Evolutionary conservation across 2,113 vertebrate species (phyloP).

Genomic region (Mugil cephalus): DNA sequence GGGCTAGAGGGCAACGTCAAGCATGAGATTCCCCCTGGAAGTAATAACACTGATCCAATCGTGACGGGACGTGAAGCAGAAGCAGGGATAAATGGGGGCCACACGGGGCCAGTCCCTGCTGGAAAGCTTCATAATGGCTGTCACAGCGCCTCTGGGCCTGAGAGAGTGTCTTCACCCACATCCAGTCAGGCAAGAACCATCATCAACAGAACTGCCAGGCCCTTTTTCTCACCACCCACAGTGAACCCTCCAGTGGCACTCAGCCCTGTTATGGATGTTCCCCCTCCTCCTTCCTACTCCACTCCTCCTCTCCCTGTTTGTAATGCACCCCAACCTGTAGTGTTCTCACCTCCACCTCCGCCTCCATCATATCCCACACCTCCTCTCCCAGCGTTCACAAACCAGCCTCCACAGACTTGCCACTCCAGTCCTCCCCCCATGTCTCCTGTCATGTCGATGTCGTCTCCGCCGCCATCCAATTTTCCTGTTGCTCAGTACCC

Average conservation of each 20-base stretch:
- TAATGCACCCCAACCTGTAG: conserved; percentile 78
- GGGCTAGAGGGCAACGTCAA: conserved; percentile 59
- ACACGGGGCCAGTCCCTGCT: conserved; percentile 32
- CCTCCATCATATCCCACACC: conserved; percentile 73
- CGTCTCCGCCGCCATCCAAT: conserved; percentile 76
- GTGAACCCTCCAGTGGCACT: conserved; percentile 54
- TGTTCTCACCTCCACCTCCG: conserved; percentile 63
- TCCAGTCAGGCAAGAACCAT: conserved; percentile 83
- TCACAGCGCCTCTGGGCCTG: conserved; percentile 56
- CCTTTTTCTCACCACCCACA: conserved; percentile 87
- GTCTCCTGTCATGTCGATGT: conserved; percentile 68
- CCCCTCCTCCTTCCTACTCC: conserved; percentile 86
- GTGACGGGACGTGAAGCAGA: conserved; percentile 51
- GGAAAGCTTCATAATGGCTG: conserved; percentile 73
- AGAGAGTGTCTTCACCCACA: conserved; percentile 50
- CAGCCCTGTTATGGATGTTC: conserved; percentile 74
- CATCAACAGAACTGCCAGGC: conserved; percentile 92
- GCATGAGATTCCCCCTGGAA: conserved; percentile 56
- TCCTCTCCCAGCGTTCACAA: conserved; percentile 76
- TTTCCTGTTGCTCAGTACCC: conserved; percentile 75
- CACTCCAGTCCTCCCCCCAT: conserved; percentile 84
- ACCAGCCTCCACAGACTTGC: conserved; percentile 74
- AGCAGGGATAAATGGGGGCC: conserved; percentile 51
- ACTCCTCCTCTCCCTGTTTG: conserved; percentile 76
- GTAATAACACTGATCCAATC: conserved; percentile 45